phyloP scores from a whole-genome alignment of 2,888 invertebrate genomes.

The Orthosia gracilis region DNA sequence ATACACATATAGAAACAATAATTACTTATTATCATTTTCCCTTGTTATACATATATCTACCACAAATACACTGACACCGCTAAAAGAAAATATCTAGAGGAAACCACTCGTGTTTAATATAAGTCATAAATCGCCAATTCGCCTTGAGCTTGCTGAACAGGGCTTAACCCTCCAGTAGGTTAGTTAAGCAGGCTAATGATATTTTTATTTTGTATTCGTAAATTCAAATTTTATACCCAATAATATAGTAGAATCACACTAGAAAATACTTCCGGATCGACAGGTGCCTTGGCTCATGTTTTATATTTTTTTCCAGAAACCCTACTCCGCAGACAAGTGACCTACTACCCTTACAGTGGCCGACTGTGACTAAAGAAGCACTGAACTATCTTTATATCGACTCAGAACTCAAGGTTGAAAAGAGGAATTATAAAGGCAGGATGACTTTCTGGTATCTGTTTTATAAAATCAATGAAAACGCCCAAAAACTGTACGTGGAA shows the following conservation, averaged over 20 bases:
- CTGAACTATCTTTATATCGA: conserved; percentile 68
- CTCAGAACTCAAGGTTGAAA: conserved; percentile 63
- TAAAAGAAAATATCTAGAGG: neutral
- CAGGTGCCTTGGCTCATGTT: neutral
- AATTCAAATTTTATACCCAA: neutral
- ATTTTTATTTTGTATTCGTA: neutral
- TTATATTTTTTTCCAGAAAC: conserved; percentile 64
- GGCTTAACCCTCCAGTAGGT: neutral
- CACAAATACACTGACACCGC: neutral
- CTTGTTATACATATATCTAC: neutral
- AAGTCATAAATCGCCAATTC: too few species aligned
- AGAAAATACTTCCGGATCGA: neutral
- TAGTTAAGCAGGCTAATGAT: neutral
- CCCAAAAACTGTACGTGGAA: conserved; percentile 54
- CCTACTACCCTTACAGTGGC: conserved; percentile 72
- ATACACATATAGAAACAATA: too few species aligned
- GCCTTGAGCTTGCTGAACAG: neutral
- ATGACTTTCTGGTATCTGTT: conserved; percentile 76
- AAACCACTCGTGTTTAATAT: too few species aligned
- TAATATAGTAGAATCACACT: neutral
- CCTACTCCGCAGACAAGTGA: conserved; percentile 72
- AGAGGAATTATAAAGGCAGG: conserved; percentile 68
- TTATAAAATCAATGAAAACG: conserved; percentile 66
- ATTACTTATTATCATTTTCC: too few species aligned
- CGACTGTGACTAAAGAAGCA: conserved; percentile 61